A percentile compares a stretch with the other conserved stretches of the same genome.
Evolutionary conservation across 2,113 vertebrate species (phyloP).

Genomic region (Ardeotis arabs): DNA sequence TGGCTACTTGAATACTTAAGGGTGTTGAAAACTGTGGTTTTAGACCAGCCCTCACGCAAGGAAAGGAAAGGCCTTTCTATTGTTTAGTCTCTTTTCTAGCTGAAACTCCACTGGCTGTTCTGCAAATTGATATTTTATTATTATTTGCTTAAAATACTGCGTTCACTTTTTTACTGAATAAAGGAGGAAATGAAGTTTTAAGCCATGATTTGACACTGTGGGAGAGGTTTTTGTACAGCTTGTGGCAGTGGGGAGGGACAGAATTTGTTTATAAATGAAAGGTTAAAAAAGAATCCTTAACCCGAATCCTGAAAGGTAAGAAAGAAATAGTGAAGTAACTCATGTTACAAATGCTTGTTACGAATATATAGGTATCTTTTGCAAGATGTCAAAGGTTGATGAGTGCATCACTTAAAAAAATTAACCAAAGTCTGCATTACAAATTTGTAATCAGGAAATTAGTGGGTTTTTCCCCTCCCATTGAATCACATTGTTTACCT

Average conservation of each 20-base stretch:
- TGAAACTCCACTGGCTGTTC: background rate
- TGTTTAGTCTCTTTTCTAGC: background rate
- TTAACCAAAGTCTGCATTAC: background rate
- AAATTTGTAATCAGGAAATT: background rate
- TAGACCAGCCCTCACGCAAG: background rate
- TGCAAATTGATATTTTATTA: background rate
- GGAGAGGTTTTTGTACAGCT: background rate
- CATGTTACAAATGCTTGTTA: background rate
- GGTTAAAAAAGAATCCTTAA: background rate
- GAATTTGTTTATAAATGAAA: background rate
- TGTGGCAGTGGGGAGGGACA: background rate
- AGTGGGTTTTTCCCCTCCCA: background rate
- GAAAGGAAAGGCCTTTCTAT: background rate
- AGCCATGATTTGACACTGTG: background rate
- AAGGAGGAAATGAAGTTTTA: background rate
- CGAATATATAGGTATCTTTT: background rate
- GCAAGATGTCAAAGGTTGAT: background rate
- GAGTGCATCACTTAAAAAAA: background rate
- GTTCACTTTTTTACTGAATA: background rate
- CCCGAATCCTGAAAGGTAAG: background rate
- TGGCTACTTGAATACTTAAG: background rate
- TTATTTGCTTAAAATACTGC: background rate
- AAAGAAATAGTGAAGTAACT: background rate
- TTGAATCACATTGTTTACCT: background rate
- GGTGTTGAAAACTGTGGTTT: background rate